Evolutionary conservation across 2,113 vertebrate species (phyloP), one percentile per base, ranked within the genome.

Genomic region (Promerops cafer): DNA sequence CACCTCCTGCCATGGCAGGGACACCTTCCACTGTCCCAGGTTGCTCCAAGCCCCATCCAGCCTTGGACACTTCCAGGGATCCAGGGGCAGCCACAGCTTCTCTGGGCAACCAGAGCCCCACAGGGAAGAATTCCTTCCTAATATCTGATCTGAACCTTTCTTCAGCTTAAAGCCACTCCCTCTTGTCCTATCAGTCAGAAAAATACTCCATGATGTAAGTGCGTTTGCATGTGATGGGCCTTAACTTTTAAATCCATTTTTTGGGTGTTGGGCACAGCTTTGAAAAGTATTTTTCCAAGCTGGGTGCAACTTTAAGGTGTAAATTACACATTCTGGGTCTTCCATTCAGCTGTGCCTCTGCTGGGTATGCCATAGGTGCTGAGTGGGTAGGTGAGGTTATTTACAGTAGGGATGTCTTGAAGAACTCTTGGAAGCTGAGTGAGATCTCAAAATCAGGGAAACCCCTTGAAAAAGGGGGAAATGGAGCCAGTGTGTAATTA

Each of bases 41-140:
- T 0, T 24, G 18, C 42, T 90, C 56, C 71, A 50, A 63, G 18
- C 15, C 16, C 16, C 0, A 0, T 83, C 56, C 71, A 90, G 8
- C 18, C 35, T 77, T 37, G 88, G 11, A 17, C 49, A 44, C 5
- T 63, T 5, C 35, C 42, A 77, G 54, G 30, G 30, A 53, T 53
- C 23, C 64, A 47, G 39, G 7, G 30, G 8, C 47, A 53, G 9
- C 39, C 54, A 31, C 21, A 76, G 52, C 10, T 60, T 1, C 61
- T 49, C 18, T 69, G 63, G 27, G 10, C 2, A 83, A 8, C 10
- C 40, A 50, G 24, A 28, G 2, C 22, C n/a, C 47, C 54, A 27
- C 22, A 77, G 35, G 15, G 31, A 77, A 33, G 2, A 40, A 49
- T 37, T 63, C 7, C 47, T 77, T 49, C 40, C 26, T 19, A 35